Base-by-base conservation (phyloP, 2,113 vertebrate genomes). In the Suricata suricatta region DNA sequence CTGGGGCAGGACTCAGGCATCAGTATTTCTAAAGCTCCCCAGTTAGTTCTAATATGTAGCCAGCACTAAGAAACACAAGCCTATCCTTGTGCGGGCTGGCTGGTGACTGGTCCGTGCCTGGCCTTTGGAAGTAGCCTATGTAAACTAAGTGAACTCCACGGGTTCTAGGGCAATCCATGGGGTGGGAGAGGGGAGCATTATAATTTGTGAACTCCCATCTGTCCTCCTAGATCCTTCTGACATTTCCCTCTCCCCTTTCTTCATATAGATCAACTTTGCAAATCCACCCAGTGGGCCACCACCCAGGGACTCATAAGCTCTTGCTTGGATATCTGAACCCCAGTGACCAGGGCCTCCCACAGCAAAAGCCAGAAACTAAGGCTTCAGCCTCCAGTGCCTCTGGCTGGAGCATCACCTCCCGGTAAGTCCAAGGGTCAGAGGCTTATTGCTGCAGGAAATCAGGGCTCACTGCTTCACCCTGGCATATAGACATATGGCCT, bases 361-460 rank as follows among this genome's bases (percentile, higher is more conserved):
- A 13, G 57, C n/a, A 41, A 87, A 92, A 87, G 77, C 79, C 94
- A 90, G 93, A 81, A 79, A 29, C 38, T 81, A 96, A 96, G 71
- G 81, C 87, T 50, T 84, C 44, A 16, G 6, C 54, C 80, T 84
- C 38, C 0, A 63, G 79, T 29, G 68, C 79, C 94, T 84, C 68
- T 88, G 33, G 0, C 0, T n/a, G 35, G 50, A 90, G 19, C 54
- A 64, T 77, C 47, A 9, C 15, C 44, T 71, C 47, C 5, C 31
- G 88, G 69, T 50, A 81, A 93, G 25, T n/a, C 33, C 93, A 94
- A 72, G 29, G 97, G 57, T 82, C 95, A 83, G 97, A 95, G 96
- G 95, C 94, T 96, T 95, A 60, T 33, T 57, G 90, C 94, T 87
- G 27, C 0, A 50, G 88, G 92, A 98, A 97, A 95, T 93, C 96